These are phyloP conservation scores for Nephotettix cincticeps DNA, from an alignment of 1,140 invertebrate genomes.

Conservation along the genomic window DNA sequence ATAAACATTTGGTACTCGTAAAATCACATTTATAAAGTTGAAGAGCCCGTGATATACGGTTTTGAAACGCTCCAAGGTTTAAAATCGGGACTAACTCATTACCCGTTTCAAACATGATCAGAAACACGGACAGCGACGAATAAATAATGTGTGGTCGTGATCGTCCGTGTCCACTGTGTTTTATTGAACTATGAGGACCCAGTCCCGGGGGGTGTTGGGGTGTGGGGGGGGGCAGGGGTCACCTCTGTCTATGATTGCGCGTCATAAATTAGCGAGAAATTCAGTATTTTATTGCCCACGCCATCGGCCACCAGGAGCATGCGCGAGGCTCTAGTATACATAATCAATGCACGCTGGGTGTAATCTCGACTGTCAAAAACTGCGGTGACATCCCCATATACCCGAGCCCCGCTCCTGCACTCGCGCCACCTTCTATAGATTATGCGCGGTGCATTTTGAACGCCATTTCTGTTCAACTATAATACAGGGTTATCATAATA, in stretches of 20 bases:
- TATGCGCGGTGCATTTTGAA: too few species aligned
- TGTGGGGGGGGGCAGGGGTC: neutral
- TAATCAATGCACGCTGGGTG: neutral
- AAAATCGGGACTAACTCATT: too few species aligned
- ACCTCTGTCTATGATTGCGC: conserved; percentile 1
- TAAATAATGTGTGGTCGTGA: neutral
- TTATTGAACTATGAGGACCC: neutral
- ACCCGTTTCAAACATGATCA: too few species aligned
- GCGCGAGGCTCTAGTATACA: neutral
- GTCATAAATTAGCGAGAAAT: conserved; percentile 6
- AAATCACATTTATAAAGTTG: too few species aligned
- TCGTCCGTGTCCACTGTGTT: conserved; percentile 1
- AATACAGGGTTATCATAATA: too few species aligned
- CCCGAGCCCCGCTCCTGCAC: too few species aligned
- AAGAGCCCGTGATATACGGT: too few species aligned
- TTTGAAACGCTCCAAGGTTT: too few species aligned
- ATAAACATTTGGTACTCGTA: too few species aligned
- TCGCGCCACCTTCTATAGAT: too few species aligned
- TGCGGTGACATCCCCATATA: neutral
- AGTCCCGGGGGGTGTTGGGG: neutral
- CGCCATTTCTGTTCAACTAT: too few species aligned
- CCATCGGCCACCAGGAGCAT: neutral
- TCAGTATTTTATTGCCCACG: neutral
- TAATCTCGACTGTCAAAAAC: neutral
- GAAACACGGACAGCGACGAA: too few species aligned